Base-by-base conservation (phyloP, 2,888 invertebrate species). In the Lordiphosa andalusiaca region DNA sequence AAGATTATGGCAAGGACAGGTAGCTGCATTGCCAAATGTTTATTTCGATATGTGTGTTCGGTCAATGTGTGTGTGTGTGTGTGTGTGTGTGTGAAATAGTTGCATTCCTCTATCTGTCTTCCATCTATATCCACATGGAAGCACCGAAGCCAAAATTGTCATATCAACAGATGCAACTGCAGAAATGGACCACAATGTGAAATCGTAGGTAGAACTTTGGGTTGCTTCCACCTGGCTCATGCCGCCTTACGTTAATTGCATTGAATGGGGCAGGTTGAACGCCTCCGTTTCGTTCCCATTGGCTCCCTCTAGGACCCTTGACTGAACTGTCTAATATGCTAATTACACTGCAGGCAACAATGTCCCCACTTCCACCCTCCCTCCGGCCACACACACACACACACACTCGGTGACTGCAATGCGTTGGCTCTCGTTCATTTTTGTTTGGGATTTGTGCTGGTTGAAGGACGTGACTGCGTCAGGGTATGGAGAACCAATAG, bases 201-300 rank as follows among this genome's bases (percentile, higher is more conserved):
- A 44, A 33, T 13, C 44, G 33, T 7, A 44, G 44, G 30, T 33
- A 35, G 54, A 46, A 40, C 49, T 36, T 35, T 44, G 50, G 62
- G 44, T 54, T 40, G 37, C 37, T 21, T n/a, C 44, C 16, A 12
- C 47, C 52, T 50, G 35, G 54, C 55, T 73, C 61, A 62, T 76
- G 47, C 52, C 69, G 72, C 72, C 77, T 72, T 74, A 72, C 81
- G 70, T 81, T 76, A 77, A 77, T 81, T 81, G 77, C 81, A 81
- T 81, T 67, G 77, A 59, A 72, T 70, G 62, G 62, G 56, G 52
- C 64, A 68, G 76, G 60, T 63, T 60, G 66, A 60, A 64, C 50
- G 51, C 58, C 60, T 40, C 46, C 51, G 48, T 35, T 56, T 46
- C 19, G 39, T 25, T 7, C 3, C 21, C 53, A 51, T 57, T 13